These are phyloP conservation scores for Hofmannophila pseudospretella DNA, from an alignment of 2,888 invertebrate genomes.

Conservation along the genomic window DNA sequence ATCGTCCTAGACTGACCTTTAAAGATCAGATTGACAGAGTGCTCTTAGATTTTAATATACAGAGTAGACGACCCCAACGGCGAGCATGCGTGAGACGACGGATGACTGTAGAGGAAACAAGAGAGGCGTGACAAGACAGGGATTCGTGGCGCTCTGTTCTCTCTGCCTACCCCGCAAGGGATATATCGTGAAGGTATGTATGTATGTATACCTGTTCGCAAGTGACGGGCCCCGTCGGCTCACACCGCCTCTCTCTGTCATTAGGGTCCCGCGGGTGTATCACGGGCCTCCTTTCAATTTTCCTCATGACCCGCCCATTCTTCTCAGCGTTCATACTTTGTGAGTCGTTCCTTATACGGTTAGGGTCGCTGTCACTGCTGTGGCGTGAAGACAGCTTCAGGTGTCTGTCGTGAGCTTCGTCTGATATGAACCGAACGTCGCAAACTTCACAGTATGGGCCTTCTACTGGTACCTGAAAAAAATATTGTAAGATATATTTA, in stretches of 20 bases:
- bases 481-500: no score
- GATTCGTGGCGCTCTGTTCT: no score
- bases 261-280: constrained; percentile 32
- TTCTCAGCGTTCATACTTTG: constrained; percentile 52
- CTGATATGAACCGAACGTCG: constrained; percentile 41
- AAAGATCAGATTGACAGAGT: no score
- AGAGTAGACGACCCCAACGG: no score
- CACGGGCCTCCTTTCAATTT: constrained; percentile 43
- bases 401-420: constrained; percentile 48
- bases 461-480: constrained; percentile 31
- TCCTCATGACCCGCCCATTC: constrained; percentile 36
- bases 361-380: constrained; percentile 45
- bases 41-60: no score
- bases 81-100: no score
- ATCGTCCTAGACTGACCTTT: no score
- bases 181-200: no score
- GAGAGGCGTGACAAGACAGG: no score
- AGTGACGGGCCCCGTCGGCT: constrained; percentile 38
- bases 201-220: constrained; percentile 68
- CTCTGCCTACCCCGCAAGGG: no score
- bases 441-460: constrained; percentile 47
- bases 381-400: constrained; percentile 54
- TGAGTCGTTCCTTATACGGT: constrained; percentile 57
- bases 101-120: no score
- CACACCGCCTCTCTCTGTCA: constrained; percentile 15